Evolutionary conservation across 2,888 invertebrate species (phyloP), one percentile per base, ranked within the genome.

Genomic region (Drosophila algonquin): DNA sequence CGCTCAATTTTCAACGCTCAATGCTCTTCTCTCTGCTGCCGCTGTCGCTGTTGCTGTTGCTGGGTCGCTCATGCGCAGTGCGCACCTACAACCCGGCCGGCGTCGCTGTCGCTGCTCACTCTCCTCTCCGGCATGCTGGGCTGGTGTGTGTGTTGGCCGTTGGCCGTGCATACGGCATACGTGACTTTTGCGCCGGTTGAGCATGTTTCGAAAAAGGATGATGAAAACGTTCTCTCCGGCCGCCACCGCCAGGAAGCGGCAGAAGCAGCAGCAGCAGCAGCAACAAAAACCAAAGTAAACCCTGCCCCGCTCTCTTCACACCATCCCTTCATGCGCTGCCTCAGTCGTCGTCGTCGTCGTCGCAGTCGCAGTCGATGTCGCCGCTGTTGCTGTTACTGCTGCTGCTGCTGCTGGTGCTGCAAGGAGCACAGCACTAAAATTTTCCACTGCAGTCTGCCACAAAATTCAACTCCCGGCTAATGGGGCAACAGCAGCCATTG

Each of bases 131-230:
- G 9, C 44, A 12, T 45, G 27, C 57, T 24, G 55, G 21, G 21
- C 21, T 21, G 21, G 18, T 52, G 16, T 54, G 60, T 50, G 53
- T 46, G 51, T 63, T 18, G 14, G 40, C 14, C 57, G 51, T 63
- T 18, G 40, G 40, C 40, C 57, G 63, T 77, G 87, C 86, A 82
- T 85, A 85, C 85, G 85, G 87, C 86, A 82, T 85, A 85, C 85
- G 85, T 87, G 87, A 87, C 85, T 82, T 81, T 86, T 73, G 80
- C 47, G 57, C 81, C 82, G 80, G 80, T 79, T 80, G 80, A 79
- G 77, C 77, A 74, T 80, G 78, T 81, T 79, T 79, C 76, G 54
- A 75, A 81, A 75, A 80, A 85, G 73, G 82, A 85, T 77, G 78
- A 80, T 76, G 80, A 73, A 81, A 86, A 86, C 87, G 72, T 87